These are phyloP conservation scores for Julus scandinavius DNA, from an alignment of 2,888 invertebrate genomes.

Conservation along the genomic window DNA sequence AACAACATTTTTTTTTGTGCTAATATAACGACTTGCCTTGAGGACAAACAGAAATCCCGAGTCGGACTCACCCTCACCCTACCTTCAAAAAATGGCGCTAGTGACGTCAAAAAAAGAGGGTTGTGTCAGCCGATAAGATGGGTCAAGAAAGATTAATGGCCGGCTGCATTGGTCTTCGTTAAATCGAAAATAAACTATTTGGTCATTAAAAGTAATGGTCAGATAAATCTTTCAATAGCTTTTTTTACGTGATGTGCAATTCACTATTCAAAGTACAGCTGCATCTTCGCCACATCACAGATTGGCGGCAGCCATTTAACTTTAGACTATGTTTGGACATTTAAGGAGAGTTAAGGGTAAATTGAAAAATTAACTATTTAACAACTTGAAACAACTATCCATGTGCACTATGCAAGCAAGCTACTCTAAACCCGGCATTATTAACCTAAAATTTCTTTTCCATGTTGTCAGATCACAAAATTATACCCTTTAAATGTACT, in stretches of 20 bases:
- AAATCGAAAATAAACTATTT: conserved; percentile 45
- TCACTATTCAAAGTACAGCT: neutral
- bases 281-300: neutral
- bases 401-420: neutral
- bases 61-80: conserved; percentile 10
- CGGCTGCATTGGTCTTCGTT: conserved; percentile 24
- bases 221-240: conserved; percentile 25
- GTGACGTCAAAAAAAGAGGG: neutral
- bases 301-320: neutral
- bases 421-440: neutral
- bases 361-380: neutral
- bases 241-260: neutral
- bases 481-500: too few species aligned
- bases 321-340: neutral
- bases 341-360: neutral
- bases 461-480: too few species aligned
- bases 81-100: conserved; percentile 1
- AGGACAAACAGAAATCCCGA: neutral
- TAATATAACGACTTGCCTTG: conserved; percentile 1
- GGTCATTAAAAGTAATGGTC: conserved; percentile 12
- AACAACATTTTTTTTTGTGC: neutral
- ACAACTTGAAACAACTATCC: neutral
- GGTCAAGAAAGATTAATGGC: conserved; percentile 29
- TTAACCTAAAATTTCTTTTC: neutral
- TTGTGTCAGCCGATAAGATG: conserved; percentile 1